Evolutionary conservation across 2,888 invertebrate genomes (phyloP).

Genomic region (Caenorhabditis sp.): DNA sequence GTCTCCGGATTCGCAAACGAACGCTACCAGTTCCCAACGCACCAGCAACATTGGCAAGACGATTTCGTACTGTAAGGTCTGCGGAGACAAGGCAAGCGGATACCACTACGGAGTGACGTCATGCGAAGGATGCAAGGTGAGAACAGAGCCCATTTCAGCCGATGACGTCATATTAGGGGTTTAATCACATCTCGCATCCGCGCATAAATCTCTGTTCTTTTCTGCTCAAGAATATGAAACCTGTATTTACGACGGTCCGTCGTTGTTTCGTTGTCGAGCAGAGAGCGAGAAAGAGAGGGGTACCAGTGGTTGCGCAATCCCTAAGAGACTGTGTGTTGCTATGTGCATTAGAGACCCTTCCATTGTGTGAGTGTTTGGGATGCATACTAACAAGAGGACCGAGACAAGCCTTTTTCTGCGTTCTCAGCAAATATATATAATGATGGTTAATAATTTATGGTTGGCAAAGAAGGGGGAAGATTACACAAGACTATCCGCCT

Average conservation of each 20-base stretch:
- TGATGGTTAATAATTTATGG: conserved; percentile 45
- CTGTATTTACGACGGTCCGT: conserved; percentile 30
- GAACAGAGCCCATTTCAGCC: conserved; percentile 46
- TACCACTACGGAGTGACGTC: conserved; percentile 98
- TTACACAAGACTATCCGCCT: not conserved
- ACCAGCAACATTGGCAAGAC: conserved; percentile 9
- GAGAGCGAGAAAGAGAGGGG: conserved; percentile 6
- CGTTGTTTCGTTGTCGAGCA: not conserved
- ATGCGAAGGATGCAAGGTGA: conserved; percentile 97
- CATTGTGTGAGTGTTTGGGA: conserved; percentile 28
- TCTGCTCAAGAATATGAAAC: no score
- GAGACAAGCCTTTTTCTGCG: not conserved
- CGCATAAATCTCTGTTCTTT: conserved; percentile 19
- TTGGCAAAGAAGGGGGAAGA: not conserved
- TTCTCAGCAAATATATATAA: conserved; percentile 44
- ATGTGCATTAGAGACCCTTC: conserved; percentile 28
- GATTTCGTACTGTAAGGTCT: conserved; percentile 84
- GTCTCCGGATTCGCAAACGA: conserved; percentile 26
- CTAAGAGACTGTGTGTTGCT: conserved; percentile 18
- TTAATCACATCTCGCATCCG: conserved; percentile 11
- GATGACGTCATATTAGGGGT: conserved; percentile 9
- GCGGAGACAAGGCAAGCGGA: conserved; percentile 94
- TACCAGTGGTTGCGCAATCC: conserved; percentile 17
- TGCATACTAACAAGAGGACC: conserved; percentile 5
- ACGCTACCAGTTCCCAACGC: not conserved